Conservation (phyloP, 1,140 invertebrate genomes). For the Reticulitermes speratus region DNA sequence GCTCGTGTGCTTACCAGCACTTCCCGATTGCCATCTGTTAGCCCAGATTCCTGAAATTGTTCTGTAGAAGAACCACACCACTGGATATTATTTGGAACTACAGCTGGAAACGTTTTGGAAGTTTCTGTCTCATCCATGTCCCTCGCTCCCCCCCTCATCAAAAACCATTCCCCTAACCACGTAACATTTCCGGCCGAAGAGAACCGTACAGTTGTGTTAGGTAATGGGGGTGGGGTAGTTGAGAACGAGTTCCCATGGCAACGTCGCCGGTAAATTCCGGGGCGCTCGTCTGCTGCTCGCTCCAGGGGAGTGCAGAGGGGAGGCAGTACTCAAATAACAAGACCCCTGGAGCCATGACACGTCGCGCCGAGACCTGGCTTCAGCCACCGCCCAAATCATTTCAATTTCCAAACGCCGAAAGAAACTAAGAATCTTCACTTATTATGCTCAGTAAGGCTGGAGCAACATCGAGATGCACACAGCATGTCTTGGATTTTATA, state of each 20-base stretch:
- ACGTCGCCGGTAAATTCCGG: conserved; percentile 12
- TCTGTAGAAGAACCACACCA: not conserved
- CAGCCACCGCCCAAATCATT: conserved; percentile 12
- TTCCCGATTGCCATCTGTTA: not conserved
- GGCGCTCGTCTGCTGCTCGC: not conserved
- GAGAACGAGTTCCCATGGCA: conserved; percentile 3
- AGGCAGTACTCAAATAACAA: not conserved
- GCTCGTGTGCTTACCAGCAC: not conserved
- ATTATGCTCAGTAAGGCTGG: too few species aligned
- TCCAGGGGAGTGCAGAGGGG: not conserved
- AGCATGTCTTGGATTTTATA: too few species aligned
- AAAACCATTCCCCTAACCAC: not conserved
- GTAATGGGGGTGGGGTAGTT: not conserved
- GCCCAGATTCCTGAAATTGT: not conserved
- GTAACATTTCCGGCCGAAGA: not conserved
- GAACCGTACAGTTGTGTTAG: not conserved
- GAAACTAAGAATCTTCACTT: too few species aligned
- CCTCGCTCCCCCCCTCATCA: not conserved
- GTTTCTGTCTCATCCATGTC: not conserved
- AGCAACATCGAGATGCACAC: too few species aligned
- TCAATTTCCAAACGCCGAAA: not conserved
- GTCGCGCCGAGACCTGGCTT: not conserved
- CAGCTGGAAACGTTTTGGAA: not conserved
- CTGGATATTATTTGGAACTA: not conserved
- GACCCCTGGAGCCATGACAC: conserved; percentile 3